A percentile compares a stretch with the other conserved stretches of the same genome.
phyloP scores from a whole-genome alignment of 2,797 vertebrate species.

The Diplodus puntazzo region DNA sequence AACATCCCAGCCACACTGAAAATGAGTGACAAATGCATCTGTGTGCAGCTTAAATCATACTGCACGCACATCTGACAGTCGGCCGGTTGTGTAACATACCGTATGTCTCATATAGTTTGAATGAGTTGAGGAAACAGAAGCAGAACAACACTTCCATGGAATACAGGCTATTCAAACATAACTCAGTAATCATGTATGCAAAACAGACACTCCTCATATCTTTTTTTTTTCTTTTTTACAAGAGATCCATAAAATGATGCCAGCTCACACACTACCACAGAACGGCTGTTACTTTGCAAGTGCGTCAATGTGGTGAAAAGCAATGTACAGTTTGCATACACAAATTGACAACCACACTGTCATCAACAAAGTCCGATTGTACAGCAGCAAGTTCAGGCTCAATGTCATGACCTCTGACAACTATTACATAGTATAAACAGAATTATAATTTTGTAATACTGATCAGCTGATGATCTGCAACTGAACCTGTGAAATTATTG shows the following conservation, averaged over 20 bases:
- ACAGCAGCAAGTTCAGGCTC: constrained; percentile 1
- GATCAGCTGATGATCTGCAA: not conserved
- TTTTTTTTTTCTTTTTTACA: constrained; percentile 24
- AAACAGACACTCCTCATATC: constrained; percentile 30
- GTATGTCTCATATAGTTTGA: constrained; percentile 13
- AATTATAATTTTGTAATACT: not conserved
- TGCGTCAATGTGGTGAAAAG: constrained; percentile 73
- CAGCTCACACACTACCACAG: constrained; percentile 40
- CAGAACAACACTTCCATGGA: not conserved
- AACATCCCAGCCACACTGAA: constrained; percentile 9
- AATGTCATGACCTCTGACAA: not conserved
- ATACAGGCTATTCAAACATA: constrained; percentile 27
- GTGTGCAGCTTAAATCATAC: constrained; percentile 3
- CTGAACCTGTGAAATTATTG: not conserved
- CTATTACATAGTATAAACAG: not conserved
- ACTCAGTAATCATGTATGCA: constrained; percentile 34
- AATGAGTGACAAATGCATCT: constrained; percentile 10
- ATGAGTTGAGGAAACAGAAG: not conserved
- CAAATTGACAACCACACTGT: constrained; percentile 40
- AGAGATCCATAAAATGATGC: constrained; percentile 43
- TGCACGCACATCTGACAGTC: not conserved
- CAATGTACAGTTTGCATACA: constrained; percentile 65
- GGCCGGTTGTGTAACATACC: not conserved
- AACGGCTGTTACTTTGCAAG: constrained; percentile 69
- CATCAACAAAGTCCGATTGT: constrained; percentile 55